phyloP scores from a whole-genome alignment of 2,113 vertebrate species.

The Varanus komodoensis region DNA sequence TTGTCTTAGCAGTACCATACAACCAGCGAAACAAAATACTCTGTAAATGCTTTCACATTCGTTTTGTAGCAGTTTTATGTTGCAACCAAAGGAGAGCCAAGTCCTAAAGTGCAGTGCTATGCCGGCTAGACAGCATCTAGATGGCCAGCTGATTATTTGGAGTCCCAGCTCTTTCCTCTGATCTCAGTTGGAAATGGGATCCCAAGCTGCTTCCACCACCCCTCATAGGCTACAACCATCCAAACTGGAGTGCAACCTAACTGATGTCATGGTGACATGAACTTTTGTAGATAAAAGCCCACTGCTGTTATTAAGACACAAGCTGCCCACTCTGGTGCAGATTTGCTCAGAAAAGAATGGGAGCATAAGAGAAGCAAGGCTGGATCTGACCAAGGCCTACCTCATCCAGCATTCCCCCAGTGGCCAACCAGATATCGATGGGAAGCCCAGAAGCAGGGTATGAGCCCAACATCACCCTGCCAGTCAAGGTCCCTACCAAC shows the following conservation, averaged over 20 bases:
- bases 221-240: too few relatives aligned
- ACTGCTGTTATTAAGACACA: background rate
- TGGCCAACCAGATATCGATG: background rate
- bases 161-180: too few relatives aligned
- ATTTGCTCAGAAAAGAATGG: background rate
- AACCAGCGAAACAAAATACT: constrained; percentile 28
- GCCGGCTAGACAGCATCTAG: too few relatives aligned
- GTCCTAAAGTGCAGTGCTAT: background rate
- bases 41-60: constrained; percentile 41
- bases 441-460: background rate
- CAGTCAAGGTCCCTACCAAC: background rate
- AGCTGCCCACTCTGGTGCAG: background rate
- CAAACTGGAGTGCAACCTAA: too few relatives aligned
- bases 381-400: background rate
- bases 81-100: background rate
- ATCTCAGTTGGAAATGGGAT: too few relatives aligned
- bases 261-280: background rate
- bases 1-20: constrained; percentile 22
- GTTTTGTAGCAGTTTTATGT: constrained; percentile 32
- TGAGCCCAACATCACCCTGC: background rate
- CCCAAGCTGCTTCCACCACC: too few relatives aligned
- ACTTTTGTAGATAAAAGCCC: background rate
- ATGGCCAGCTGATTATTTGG: too few relatives aligned
- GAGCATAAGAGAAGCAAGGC: background rate
- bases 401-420: background rate